Evolutionary conservation across 35 echinoderm and acorn worm genomes (phyloP).

Genomic region (Hemicentrotus pulcherrimus): DNA sequence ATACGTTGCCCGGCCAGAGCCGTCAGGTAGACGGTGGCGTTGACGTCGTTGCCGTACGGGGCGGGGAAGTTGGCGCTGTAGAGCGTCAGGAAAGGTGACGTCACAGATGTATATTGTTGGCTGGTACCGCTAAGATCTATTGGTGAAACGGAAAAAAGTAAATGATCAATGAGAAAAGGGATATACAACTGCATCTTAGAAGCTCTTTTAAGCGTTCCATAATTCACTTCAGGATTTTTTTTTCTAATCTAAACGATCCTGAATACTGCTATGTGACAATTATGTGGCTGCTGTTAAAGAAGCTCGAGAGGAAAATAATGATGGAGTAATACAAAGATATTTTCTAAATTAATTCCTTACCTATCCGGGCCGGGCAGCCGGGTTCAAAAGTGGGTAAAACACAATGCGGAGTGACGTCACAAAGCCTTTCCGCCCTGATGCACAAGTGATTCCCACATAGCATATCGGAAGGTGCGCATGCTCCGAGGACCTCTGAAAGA

Average conservation of each 20-base stretch:
- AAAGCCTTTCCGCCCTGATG: not conserved
- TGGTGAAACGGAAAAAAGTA: not conserved
- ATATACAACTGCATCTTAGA: no score
- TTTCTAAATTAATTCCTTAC: not conserved
- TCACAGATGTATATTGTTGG: not conserved
- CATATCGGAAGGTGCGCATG: not conserved
- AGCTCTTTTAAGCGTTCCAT: no score
- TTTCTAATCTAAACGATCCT: no score
- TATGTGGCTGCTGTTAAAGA: no score
- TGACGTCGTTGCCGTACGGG: not conserved
- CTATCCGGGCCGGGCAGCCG: not conserved
- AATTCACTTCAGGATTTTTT: no score
- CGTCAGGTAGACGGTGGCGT: slow-evolving; percentile 34
- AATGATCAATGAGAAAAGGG: no score
- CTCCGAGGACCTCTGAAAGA: not conserved
- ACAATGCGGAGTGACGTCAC: slow-evolving; percentile 26
- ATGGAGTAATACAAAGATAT: no score
- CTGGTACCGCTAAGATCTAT: not conserved
- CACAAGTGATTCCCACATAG: slow-evolving; percentile 18
- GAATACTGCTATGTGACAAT: no score
- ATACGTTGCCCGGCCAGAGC: not conserved
- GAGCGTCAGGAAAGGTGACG: not conserved
- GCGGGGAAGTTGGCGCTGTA: slow-evolving; percentile 28
- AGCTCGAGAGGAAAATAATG: no score
- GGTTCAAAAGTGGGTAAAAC: not conserved